Evolutionary conservation across 30 jellyfish, hydroid and myxozoan genomes (phyloP).

Genomic region (Turritopsis rubra): DNA sequence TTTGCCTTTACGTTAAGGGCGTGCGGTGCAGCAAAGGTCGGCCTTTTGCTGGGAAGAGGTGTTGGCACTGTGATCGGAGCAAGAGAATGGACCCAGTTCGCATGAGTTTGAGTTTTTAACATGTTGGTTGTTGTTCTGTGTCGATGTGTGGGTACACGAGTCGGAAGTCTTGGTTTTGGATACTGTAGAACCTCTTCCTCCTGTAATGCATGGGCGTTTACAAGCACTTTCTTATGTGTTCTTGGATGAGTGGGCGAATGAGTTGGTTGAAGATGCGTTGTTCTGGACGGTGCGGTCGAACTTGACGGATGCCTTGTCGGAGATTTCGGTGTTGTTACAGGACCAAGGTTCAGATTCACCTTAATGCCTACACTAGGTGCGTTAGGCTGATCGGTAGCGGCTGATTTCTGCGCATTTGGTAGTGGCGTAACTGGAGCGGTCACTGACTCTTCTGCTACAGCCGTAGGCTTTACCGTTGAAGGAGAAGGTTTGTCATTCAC

Average conservation of each 20-base stretch:
- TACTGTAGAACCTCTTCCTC: not conserved
- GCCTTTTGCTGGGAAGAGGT: not conserved
- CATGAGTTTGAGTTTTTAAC: slow-evolving; percentile 25
- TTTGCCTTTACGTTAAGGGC: not conserved
- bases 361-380: slow-evolving; percentile 2
- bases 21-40: slow-evolving; percentile 39
- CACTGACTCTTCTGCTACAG: not conserved
- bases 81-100: slow-evolving; percentile 29
- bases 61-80: slow-evolving; percentile 20
- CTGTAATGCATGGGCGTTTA: not conserved
- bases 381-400: not conserved
- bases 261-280: slow-evolving; percentile 22
- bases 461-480: slow-evolving; percentile 5
- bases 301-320: not conserved
- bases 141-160: not conserved
- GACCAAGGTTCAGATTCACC: not conserved
- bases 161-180: slow-evolving; percentile 19
- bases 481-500: slow-evolving; percentile 1
- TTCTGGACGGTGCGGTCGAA: not conserved
- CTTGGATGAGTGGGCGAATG: not conserved
- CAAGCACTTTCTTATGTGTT: not conserved
- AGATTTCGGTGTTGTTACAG: slow-evolving; percentile 10
- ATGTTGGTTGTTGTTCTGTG: not conserved
- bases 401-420: not conserved
- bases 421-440: not conserved